These are phyloP conservation scores for Tyto alba DNA, from an alignment of 2,113 vertebrate species.

Conservation along the genomic window DNA sequence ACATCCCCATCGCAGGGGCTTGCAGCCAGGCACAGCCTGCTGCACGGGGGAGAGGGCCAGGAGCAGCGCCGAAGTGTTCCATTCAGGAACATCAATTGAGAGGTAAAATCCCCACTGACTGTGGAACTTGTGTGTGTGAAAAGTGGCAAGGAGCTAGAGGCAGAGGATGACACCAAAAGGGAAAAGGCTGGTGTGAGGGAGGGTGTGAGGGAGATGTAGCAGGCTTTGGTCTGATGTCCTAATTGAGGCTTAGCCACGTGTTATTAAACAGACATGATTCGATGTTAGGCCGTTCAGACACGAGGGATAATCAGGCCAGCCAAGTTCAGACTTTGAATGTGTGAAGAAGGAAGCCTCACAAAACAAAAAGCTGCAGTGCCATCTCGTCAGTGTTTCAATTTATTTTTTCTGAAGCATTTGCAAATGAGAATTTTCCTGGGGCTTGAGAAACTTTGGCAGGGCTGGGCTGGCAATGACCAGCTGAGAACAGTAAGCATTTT, in stretches of 20 bases:
- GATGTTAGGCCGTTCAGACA: neutral
- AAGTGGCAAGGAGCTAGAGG: neutral
- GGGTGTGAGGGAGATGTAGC: neutral
- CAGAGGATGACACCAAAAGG: neutral
- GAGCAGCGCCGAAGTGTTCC: neutral
- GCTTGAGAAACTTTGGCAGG: neutral
- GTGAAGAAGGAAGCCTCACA: neutral
- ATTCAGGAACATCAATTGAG: fast-evolving
- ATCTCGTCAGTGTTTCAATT: neutral
- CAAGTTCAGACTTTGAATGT: neutral
- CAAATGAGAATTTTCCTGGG: neutral
- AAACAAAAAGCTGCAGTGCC: neutral
- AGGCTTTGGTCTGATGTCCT: neutral
- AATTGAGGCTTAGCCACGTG: neutral
- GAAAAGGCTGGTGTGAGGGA: neutral
- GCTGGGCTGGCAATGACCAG: neutral
- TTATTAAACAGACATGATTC: neutral
- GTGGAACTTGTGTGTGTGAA: neutral
- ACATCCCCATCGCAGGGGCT: neutral
- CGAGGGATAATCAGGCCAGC: neutral
- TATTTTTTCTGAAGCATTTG: neutral
- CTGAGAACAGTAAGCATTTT: neutral
- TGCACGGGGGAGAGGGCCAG: neutral
- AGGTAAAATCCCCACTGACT: neutral
- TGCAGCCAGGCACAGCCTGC: fast-evolving